Percentiles rank a stretch among this genome's conserved stretches.
Conservation (phyloP, 2,888 invertebrate genomes). For the Apodemia mormo region DNA sequence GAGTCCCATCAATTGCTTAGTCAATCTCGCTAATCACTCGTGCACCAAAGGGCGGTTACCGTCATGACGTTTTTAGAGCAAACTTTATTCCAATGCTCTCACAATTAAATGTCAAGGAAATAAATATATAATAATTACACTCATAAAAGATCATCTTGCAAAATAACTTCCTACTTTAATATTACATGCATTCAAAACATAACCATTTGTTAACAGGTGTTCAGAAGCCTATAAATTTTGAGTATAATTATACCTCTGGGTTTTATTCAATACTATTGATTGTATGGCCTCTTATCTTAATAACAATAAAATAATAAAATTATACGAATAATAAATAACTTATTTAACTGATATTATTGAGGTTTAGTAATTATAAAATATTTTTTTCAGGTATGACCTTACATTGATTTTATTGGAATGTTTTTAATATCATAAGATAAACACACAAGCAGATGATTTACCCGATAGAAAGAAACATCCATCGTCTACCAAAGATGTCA, state of each 20-base stretch:
- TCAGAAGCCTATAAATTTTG: constrained; percentile 36
- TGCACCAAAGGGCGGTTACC: too few relatives aligned
- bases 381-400: too few relatives aligned
- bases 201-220: constrained; percentile 31
- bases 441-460: too few relatives aligned
- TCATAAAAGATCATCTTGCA: constrained; percentile 31
- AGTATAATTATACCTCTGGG: constrained; percentile 35
- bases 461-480: too few relatives aligned
- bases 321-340: constrained; percentile 17
- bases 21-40: too few relatives aligned
- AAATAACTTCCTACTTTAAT: constrained; percentile 34
- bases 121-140: constrained; percentile 40
- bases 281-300: constrained; percentile 24
- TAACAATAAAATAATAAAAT: constrained; percentile 20
- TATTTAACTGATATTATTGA: not conserved
- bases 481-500: too few relatives aligned
- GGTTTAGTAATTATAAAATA: too few relatives aligned
- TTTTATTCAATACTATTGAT: constrained; percentile 28
- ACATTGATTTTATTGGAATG: too few relatives aligned
- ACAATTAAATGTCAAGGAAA: constrained; percentile 36
- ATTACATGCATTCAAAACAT: constrained; percentile 3
- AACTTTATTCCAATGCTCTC: too few relatives aligned
- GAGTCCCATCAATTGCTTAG: too few relatives aligned
- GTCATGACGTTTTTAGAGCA: too few relatives aligned
- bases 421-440: too few relatives aligned